Evolutionary conservation across 2,113 vertebrate species (phyloP), one percentile per base, ranked within the genome.

Genomic region (Mesitornis unicolor): DNA sequence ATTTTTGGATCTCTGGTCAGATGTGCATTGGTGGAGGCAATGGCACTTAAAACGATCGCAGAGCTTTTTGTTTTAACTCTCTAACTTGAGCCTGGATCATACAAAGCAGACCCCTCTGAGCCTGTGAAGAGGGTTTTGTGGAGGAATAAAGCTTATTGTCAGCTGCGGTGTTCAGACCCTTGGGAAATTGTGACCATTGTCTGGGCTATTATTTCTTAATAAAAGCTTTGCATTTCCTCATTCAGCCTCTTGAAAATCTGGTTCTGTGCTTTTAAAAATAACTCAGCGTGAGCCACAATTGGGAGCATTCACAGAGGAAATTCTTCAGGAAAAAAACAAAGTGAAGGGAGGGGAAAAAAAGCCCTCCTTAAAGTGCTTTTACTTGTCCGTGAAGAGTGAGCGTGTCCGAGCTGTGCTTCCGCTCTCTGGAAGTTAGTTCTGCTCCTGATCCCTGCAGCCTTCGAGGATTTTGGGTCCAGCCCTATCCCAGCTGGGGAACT

Each of bases 151-250:
- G 93, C 85, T 91, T 57, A 84, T 96, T 95, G 96, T 97, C 93
- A 77, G 88, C 80, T 57, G 25, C 3, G 1, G 68, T 87, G 93
- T 95, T 96, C 95, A 94, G 78, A 73, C 87, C 89, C 93, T 95
- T 94, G 96, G 95, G 96, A 96, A 97, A 95, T 93, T 8, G 87
- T 88, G 90, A 82, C 87, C 73, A 91, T 97, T 97, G 95, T 97
- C 91, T 56, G 77, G 50, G 74, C 95, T 95, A 78, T 96, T 97
- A 91, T 90, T 91, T 88, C 89, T 90, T 91, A 73, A 95, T 94
- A 93, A 97, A 97, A 94, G 96, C 89, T 86, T 91, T 82, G 73
- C 90, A 59, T 96, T 97, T 96, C 87, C 82, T 95, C 88, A 93
- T 93, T 97, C 90, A 91, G 40, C 42, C 75, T 53, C 84, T 88